These are phyloP conservation scores for Actinernus sp. DNA, from an alignment of 92 coral and sea anemone species.

Conservation along the genomic window DNA sequence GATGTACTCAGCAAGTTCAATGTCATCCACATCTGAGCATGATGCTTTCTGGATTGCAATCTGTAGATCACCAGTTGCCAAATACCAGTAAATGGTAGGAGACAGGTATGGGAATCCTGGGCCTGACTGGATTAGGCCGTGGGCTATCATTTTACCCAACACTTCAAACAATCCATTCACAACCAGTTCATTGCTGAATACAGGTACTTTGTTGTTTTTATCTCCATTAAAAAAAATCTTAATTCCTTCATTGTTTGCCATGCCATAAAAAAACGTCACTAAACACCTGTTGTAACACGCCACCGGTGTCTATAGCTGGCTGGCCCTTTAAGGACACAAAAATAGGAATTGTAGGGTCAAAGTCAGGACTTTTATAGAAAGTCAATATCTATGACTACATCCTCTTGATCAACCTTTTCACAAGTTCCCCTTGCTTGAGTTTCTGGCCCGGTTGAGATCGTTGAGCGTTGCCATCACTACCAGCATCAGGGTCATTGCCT, in stretches of 20 bases:
- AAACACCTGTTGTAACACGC: conserved; percentile 32
- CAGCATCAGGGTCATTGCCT: conserved; percentile 13
- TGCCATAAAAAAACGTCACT: conserved; percentile 4
- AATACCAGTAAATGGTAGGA: conserved; percentile 23
- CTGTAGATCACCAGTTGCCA: too few species aligned
- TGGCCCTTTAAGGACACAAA: conserved; percentile 13
- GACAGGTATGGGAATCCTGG: conserved; percentile 49
- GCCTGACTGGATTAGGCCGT: conserved; percentile 36
- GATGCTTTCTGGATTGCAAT: conserved; percentile 35
- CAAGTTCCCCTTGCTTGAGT: conserved; percentile 48
- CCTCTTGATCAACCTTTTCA: conserved; percentile 46
- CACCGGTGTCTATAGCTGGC: conserved; percentile 51
- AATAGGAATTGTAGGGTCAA: conserved; percentile 29
- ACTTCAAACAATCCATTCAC: conserved; percentile 32
- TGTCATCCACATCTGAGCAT: conserved; percentile 31
- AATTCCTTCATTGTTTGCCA: conserved; percentile 28
- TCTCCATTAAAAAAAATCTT: conserved; percentile 17
- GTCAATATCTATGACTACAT: conserved; percentile 38
- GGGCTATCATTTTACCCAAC: conserved; percentile 40
- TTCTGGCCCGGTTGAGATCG: conserved; percentile 8
- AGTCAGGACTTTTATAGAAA: conserved; percentile 30
- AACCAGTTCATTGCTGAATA: too few species aligned
- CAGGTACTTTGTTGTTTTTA: conserved; percentile 14
- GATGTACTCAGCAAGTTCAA: conserved; percentile 34
- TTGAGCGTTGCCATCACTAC: not conserved